Percentiles rank a stretch among this genome's conserved stretches.
These are phyloP conservation scores for Parnassius glacialis DNA, from an alignment of 2,888 invertebrate genomes.

Conservation along the genomic window DNA sequence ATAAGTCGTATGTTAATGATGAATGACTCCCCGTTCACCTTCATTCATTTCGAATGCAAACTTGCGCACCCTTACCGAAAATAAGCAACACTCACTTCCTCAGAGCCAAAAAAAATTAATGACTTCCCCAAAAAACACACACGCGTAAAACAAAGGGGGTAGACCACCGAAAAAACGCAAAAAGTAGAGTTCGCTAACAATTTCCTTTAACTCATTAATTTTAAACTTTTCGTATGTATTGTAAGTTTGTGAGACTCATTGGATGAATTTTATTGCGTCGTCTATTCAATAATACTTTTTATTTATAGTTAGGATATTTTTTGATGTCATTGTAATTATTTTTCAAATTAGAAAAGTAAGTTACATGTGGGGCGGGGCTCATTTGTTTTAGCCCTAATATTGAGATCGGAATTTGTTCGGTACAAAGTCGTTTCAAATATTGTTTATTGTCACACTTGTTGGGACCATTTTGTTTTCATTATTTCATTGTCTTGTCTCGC, in stretches of 20 bases:
- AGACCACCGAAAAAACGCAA: constrained; percentile 64
- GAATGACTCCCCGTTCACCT: constrained; percentile 27
- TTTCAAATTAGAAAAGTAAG: too few relatives aligned
- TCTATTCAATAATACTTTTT: constrained; percentile 3
- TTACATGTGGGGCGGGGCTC: too few relatives aligned
- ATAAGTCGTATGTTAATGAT: constrained; percentile 17
- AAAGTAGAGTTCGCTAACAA: constrained; percentile 62
- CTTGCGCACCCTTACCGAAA: constrained; percentile 37
- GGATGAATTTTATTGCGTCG: constrained; percentile 4
- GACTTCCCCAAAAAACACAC: constrained; percentile 61
- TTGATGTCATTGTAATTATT: too few relatives aligned
- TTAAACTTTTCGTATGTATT: constrained; percentile 29
- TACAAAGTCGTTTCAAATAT: too few relatives aligned
- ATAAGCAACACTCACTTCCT: constrained; percentile 60
- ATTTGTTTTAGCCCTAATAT: too few relatives aligned
- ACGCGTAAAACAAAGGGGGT: constrained; percentile 60
- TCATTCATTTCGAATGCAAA: constrained; percentile 31
- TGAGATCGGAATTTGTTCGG: too few relatives aligned
- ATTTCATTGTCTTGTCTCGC: too few relatives aligned
- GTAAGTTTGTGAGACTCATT: constrained; percentile 6
- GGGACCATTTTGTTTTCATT: too few relatives aligned
- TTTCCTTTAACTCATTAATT: constrained; percentile 66
- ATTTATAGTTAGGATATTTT: not conserved
- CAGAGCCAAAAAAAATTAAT: constrained; percentile 59
- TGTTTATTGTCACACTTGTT: too few relatives aligned